Evolutionary conservation across 2,113 vertebrate genomes (phyloP), one percentile per base, ranked within the genome.

Genomic region (Rana temporaria): DNA sequence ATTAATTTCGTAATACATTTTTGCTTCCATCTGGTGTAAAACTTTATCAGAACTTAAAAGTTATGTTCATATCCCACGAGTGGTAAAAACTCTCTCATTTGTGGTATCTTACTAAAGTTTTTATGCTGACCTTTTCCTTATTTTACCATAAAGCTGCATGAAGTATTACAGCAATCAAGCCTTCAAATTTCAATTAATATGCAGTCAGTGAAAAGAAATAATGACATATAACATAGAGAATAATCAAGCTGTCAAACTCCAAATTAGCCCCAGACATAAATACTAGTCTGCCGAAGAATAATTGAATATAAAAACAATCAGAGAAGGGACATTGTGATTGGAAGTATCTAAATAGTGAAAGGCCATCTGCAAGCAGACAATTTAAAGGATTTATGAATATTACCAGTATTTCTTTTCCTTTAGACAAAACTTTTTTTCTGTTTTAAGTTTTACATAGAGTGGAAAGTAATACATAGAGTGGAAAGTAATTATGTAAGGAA

Each of bases 181-280:
- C 71, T 81, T 81, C 69, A 66, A 65, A 66, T 82, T 75, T 67
- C 70, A 82, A 82, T 82, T 82, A 74, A 82, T 75, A 82, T 82
- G 48, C 80, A 82, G 80, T 82, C 80, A 82, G 80, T 74, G 80
- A 82, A 75, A 82, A 52, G 56, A 82, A 82, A 82, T 82, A 82
- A 82, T 82, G 80, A 75, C 70, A 75, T 82, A 82, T 75, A 74
- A 82, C 70, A 82, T 66, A 67, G 70, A 82, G 80, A 82, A 82
- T 82, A 82, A 82, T 82, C 80, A 82, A 75, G 71, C 80, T 82
- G 80, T 82, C 80, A 82, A 75, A 82, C 70, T 74, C 32, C 52
- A 65, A 82, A 82, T 82, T 82, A 82, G 70, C 63, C 80, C 70
- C 20, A 48, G 80, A 55, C 80, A 82, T 82, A 82, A 82, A 82